Evolutionary conservation across 92 coral and sea anemone genomes (phyloP).

Genomic region (Palythoa caribaeorum): DNA sequence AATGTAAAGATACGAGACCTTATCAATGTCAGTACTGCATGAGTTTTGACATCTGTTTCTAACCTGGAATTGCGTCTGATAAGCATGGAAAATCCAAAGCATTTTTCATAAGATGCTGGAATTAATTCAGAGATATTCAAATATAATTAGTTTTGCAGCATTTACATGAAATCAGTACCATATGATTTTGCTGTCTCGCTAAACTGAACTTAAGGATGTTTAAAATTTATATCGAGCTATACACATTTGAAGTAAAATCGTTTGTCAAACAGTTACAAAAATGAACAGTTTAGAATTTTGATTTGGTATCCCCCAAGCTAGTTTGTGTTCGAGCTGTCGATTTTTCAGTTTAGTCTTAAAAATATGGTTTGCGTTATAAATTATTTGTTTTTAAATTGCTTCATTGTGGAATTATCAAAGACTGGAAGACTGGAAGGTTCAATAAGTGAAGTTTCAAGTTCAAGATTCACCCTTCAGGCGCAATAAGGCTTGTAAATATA

Average conservation of each 20-base stretch:
- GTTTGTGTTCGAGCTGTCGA: background rate
- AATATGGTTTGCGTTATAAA: background rate
- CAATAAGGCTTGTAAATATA: background rate
- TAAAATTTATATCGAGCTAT: background rate
- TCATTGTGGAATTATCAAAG: background rate
- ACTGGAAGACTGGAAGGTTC: background rate
- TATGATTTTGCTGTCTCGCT: background rate
- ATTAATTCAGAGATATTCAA: background rate
- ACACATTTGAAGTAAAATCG: background rate
- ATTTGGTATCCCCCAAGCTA: background rate
- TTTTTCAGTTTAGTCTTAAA: background rate
- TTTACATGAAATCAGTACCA: background rate
- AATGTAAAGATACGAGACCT: no score
- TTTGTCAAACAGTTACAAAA: background rate
- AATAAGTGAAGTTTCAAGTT: background rate
- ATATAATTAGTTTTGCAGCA: background rate
- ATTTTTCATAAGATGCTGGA: background rate
- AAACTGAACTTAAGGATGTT: background rate
- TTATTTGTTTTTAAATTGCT: background rate
- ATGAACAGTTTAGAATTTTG: background rate
- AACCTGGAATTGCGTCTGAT: background rate
- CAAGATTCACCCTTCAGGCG: background rate
- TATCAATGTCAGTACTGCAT: background rate
- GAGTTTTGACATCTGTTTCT: background rate
- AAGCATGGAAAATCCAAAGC: constrained; percentile 15